A percentile compares a stretch with the other conserved stretches of the same genome.
phyloP scores from a whole-genome alignment of 1,140 invertebrate genomes.

The Episyrphus balteatus region DNA sequence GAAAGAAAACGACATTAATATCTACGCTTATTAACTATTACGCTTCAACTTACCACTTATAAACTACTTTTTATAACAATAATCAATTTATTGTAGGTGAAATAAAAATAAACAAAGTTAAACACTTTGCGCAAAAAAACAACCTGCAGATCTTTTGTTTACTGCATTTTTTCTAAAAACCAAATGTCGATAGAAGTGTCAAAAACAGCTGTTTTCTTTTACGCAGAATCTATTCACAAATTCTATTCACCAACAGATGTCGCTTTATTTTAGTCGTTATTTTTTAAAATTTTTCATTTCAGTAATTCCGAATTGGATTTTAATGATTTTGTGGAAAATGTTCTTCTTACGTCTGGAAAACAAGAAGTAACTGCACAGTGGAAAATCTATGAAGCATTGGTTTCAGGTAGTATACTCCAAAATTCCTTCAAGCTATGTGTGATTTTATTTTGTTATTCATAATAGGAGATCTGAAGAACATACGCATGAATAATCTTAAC shows the following conservation, averaged over 20 bases:
- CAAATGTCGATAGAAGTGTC: too few relatives aligned
- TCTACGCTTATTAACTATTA: too few relatives aligned
- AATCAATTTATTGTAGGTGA: not conserved
- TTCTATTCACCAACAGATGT: not conserved
- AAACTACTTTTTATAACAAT: too few relatives aligned
- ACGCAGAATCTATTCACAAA: too few relatives aligned
- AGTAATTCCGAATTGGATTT: constrained; percentile 20
- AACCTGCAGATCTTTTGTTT: too few relatives aligned
- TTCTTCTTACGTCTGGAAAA: constrained; percentile 19
- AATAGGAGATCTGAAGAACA: constrained; percentile 15
- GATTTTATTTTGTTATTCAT: not conserved
- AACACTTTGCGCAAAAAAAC: too few relatives aligned
- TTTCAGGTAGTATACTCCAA: constrained; percentile 23
- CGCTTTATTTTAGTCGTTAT: constrained; percentile 6
- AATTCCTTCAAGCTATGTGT: not conserved
- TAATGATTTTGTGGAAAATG: constrained; percentile 23
- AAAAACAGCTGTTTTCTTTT: too few relatives aligned
- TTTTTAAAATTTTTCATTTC: constrained; percentile 1
- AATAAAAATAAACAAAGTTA: too few relatives aligned
- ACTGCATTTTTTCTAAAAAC: too few relatives aligned
- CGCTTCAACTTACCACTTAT: too few relatives aligned
- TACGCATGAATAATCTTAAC: constrained; percentile 35
- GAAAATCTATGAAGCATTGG: constrained; percentile 8
- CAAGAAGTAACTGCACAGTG: constrained; percentile 23
- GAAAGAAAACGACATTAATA: too few relatives aligned